Base-by-base conservation (phyloP, 2,888 invertebrate genomes). In the Mermis nigrescens region DNA sequence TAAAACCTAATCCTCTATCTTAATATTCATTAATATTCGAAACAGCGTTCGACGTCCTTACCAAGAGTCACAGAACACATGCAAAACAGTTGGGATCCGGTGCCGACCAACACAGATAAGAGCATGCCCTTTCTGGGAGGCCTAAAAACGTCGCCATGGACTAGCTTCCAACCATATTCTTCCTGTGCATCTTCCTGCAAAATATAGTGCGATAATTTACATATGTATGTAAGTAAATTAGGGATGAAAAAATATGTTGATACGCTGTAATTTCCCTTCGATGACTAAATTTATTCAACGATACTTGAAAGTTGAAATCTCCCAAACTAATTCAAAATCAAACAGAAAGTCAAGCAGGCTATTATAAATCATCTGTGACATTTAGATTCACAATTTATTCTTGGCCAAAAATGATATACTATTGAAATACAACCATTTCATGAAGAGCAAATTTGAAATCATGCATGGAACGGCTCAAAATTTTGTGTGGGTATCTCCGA, bases 1-100 rank as follows among this genome's bases (percentile, higher is more conserved):
- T n/a, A n/a, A n/a, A n/a, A n/a, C n/a, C 38, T 38, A 15, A 38
- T 38, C 38, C 12, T 15, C 19, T 38, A 38, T 15, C 19, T 15
- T 15, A 15, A 12, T 12, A 12, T 12, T 38, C 38, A 38, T 15
- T 19, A 38, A 19, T 19, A 38, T 38, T 38, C n/a, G n/a, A n/a
- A n/a, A n/a, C n/a, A n/a, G n/a, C n/a, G 7, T 7, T 24, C 24
- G 15, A 53, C 3, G 7, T 29, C 68, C 74, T 69, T 71, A 82
- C 82, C 79, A 60, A 98, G 76, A 0, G 95, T 95, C 57, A 95
- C 85, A 57, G 94, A 78, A 0, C 89, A 83, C 94, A 98, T 95
- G 70, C 85, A 87, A 71, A 92, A 84, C 12, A 91, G 88, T 80
- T 98, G 95, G 24, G 87, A 82, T 26, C 98, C 98, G 52, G 88